These are phyloP conservation scores for Pardalotus punctatus DNA, from an alignment of 2,113 vertebrate genomes.

Conservation along the genomic window DNA sequence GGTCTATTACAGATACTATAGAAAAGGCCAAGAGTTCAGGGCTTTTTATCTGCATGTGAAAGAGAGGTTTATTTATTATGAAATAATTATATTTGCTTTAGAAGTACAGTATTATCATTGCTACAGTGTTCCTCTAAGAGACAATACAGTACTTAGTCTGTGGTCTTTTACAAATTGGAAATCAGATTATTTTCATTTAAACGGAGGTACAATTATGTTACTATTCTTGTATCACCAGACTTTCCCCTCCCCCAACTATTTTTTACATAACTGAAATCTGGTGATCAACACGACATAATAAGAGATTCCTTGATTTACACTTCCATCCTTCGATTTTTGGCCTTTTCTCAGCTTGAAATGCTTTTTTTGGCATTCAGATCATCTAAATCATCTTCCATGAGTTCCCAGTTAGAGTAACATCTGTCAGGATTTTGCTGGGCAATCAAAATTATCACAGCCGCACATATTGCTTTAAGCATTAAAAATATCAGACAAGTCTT, in stretches of 20 bases:
- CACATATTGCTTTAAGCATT: neutral
- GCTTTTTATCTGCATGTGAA: neutral
- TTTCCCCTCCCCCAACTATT: neutral
- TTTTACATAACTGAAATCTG: neutral
- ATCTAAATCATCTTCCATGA: neutral
- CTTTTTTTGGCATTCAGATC: neutral
- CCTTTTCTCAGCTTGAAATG: neutral
- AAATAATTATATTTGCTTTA: neutral
- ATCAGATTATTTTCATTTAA: neutral
- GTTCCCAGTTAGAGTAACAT: neutral
- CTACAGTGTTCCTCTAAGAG: neutral
- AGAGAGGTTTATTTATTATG: neutral
- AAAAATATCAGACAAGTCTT: neutral
- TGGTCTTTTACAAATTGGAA: neutral
- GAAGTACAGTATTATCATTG: neutral
- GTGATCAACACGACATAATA: neutral
- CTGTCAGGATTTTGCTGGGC: neutral
- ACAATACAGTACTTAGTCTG: neutral
- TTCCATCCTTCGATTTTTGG: neutral
- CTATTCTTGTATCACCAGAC: neutral
- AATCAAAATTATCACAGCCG: neutral
- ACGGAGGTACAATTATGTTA: neutral
- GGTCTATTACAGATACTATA: neutral
- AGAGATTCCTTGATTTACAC: neutral
- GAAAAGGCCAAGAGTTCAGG: neutral